phyloP scores from a whole-genome alignment of 2,113 vertebrate genomes.

The Gymnogyps californianus region DNA sequence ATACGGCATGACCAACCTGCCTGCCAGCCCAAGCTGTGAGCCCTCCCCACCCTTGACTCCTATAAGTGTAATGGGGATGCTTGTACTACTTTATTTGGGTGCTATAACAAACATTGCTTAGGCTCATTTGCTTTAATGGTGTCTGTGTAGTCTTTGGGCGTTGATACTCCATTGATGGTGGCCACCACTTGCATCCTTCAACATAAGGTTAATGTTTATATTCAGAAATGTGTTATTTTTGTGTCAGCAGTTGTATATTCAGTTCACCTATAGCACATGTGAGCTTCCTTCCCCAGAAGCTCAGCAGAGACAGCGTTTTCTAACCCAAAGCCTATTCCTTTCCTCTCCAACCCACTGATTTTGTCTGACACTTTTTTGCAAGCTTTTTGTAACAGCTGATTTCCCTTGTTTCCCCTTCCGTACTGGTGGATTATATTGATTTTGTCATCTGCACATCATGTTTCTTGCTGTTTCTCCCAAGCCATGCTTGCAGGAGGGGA shows the following conservation, averaged over 20 bases:
- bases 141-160: not conserved
- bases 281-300: not conserved
- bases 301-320: not conserved
- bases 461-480: not conserved
- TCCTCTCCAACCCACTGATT: not conserved
- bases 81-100: not conserved
- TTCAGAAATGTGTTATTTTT: not conserved
- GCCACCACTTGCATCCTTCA: not conserved
- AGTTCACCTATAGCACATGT: rapidly evolving
- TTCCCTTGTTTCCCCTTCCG: not conserved
- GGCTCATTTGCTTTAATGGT: not conserved
- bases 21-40: not conserved
- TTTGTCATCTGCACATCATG: not conserved
- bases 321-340: not conserved
- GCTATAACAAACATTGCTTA: rapidly evolving
- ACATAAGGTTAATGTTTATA: not conserved
- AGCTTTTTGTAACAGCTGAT: not conserved
- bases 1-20: too few species aligned
- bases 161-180: too few species aligned
- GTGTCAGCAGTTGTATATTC: not conserved
- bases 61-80: rapidly evolving
- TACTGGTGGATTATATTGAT: not conserved
- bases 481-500: not conserved
- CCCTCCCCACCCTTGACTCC: not conserved
- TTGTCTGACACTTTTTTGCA: too few species aligned